Evolutionary conservation across 1,140 invertebrate species (phyloP).

Genomic region (Penaeus japonicus): DNA sequence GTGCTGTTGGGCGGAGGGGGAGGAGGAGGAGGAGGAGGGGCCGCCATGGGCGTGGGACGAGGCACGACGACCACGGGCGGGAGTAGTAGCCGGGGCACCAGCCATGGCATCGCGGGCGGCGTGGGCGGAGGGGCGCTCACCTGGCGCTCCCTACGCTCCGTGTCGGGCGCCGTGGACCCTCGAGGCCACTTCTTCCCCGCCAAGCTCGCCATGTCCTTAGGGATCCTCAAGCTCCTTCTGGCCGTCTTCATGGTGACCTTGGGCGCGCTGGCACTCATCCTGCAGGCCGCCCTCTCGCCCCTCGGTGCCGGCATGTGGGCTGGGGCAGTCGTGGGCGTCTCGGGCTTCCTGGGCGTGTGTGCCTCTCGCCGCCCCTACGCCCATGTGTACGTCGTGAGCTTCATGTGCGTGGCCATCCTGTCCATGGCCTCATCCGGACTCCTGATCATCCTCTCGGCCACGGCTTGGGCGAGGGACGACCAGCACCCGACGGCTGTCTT

Average conservation of each 20-base stretch:
- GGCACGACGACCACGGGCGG: constrained; percentile 10
- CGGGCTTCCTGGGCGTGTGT: constrained; percentile 59
- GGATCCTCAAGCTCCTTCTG: constrained; percentile 57
- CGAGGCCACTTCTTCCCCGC: constrained; percentile 58
- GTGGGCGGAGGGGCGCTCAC: constrained; percentile 1
- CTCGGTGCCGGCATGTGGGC: constrained; percentile 60
- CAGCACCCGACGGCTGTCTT: constrained; percentile 59
- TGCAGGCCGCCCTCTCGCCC: constrained; percentile 54
- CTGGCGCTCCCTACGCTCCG: constrained; percentile 44
- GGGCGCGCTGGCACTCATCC: constrained; percentile 52
- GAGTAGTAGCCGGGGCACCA: constrained; percentile 3
- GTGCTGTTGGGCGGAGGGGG: neutral
- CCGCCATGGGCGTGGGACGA: neutral
- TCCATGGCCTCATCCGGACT: constrained; percentile 59
- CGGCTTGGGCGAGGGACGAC: constrained; percentile 59
- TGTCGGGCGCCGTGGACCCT: constrained; percentile 46
- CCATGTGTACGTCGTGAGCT: constrained; percentile 56
- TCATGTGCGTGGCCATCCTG: constrained; percentile 54
- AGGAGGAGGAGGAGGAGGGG: neutral
- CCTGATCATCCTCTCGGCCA: constrained; percentile 60
- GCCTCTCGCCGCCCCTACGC: constrained; percentile 45
- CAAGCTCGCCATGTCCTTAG: constrained; percentile 58
- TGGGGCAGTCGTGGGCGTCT: constrained; percentile 55
- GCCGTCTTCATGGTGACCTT: constrained; percentile 55
- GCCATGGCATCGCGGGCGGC: neutral